Evolutionary conservation across 2,888 invertebrate species (phyloP).

Genomic region (Tupiocoris notatus): DNA sequence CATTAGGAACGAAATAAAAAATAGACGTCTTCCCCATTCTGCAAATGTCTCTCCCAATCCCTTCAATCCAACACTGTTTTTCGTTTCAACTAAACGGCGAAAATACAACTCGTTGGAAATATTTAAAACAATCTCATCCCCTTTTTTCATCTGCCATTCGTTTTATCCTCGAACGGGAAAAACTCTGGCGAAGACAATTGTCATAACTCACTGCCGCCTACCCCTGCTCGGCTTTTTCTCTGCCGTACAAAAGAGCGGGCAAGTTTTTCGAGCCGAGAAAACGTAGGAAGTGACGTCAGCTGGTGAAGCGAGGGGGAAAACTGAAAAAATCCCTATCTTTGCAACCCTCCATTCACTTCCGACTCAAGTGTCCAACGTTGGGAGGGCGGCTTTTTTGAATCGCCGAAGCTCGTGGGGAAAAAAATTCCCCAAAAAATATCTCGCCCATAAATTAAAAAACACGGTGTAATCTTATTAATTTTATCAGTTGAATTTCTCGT

Average conservation of each 20-base stretch:
- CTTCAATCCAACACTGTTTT: too few species aligned
- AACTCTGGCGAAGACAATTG: constrained; percentile 19
- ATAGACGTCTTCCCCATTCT: too few species aligned
- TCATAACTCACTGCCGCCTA: constrained; percentile 16
- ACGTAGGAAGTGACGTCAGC: neutral
- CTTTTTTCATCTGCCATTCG: neutral
- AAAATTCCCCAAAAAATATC: constrained; percentile 1
- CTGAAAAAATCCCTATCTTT: constrained; percentile 25
- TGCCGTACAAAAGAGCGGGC: neutral
- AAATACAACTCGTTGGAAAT: constrained; percentile 1
- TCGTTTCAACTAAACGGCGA: neutral
- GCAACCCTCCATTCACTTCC: neutral
- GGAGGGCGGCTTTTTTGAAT: neutral
- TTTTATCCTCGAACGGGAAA: constrained; percentile 3
- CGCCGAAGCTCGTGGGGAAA: neutral
- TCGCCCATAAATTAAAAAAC: constrained; percentile 38
- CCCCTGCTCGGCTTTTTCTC: neutral
- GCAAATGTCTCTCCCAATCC: too few species aligned
- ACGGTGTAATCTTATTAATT: constrained; percentile 42
- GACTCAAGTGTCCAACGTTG: neutral
- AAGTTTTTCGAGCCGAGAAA: neutral
- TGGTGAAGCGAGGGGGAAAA: neutral
- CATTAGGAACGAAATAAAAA: too few species aligned
- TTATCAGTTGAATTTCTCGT: constrained; percentile 41
- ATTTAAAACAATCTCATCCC: constrained; percentile 31